A percentile compares a stretch with the other conserved stretches of the same genome.
phyloP scores from a whole-genome alignment of 2,113 vertebrate genomes.

The Oncorhynchus kisutch region DNA sequence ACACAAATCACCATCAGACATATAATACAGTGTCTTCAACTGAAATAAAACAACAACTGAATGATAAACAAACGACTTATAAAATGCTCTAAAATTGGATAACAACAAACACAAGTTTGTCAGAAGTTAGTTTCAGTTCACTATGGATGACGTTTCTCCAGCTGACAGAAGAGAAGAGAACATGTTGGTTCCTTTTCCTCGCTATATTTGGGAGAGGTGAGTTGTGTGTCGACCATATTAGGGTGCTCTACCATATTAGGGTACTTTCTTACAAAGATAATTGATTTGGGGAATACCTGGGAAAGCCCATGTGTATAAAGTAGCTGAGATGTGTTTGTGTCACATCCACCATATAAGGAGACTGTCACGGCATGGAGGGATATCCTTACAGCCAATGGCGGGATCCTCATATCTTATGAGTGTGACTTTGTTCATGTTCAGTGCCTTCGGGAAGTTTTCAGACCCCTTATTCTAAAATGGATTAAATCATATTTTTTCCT shows the following conservation, averaged over 20 bases:
- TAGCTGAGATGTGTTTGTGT: slow-evolving; percentile 13
- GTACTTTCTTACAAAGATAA: slow-evolving; percentile 52
- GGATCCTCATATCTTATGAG: too few species aligned
- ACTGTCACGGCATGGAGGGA: neutral
- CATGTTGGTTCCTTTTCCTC: neutral
- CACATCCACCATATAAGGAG: slow-evolving; percentile 30
- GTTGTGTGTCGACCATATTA: slow-evolving; percentile 36
- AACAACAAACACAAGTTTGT: neutral
- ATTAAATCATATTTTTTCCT: too few species aligned
- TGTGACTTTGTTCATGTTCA: too few species aligned
- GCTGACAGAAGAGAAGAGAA: neutral
- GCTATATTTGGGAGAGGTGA: slow-evolving; percentile 10
- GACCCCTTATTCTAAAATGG: too few species aligned
- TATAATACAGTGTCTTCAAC: neutral
- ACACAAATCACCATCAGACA: neutral
- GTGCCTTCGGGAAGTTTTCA: too few species aligned
- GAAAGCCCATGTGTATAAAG: slow-evolving; percentile 10
- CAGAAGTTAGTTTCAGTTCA: neutral
- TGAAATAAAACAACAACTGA: neutral
- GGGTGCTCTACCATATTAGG: slow-evolving; percentile 8
- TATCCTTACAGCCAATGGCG: neutral
- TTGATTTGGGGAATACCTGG: slow-evolving; percentile 57
- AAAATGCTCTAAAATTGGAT: neutral
- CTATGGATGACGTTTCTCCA: neutral
- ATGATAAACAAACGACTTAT: neutral